Base-by-base conservation (phyloP, 2,113 vertebrate species). In the Corynorhinus townsendii region DNA sequence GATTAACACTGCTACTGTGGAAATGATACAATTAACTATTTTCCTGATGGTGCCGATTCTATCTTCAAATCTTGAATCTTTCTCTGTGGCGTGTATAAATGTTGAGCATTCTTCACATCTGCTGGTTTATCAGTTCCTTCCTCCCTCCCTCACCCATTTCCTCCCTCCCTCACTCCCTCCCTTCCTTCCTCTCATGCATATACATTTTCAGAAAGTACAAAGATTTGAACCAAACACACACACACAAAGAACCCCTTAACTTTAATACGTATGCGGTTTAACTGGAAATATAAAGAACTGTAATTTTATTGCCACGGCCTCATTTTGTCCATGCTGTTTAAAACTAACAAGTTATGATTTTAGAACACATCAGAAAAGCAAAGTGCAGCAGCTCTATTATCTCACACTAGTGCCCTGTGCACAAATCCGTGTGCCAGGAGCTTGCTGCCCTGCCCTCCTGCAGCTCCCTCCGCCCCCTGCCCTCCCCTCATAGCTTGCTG, bases 321-420 rank as follows among this genome's bases (percentile, higher is more conserved):
- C 47, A 26, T 56, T 91, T 71, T 82, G 47, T 68, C 49, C 24
- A 56, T 49, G 49, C 33, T 69, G 22, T 72, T 94, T 84, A 89
- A 97, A 81, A 93, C 47, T 43, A 95, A 54, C n/a, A 75, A 47
- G 14, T 71, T 71, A 43, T 71, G 26, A 56, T 94, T 93, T 93
- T 84, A 43, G 64, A 93, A 89, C 75, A 75, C 62, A 33, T 14
- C 66, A 59, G 56, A 75, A 89, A 86, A 49, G 24, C 30, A 16
- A 17, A 73, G 24, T 62, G 11, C 17, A 47, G 79, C n/a, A 0
- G 14, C 77, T 86, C 40, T 86, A 93, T 62, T 20, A 84, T 26
- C 28, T 81, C 66, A 75, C 15, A 19, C 52, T 54, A 19, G 52
- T 19, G 52, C 52, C 17, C 6, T 54, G 52, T 1, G 4, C 52